A percentile compares a stretch with the other conserved stretches of the same genome.
phyloP scores from a whole-genome alignment of 2,797 vertebrate genomes.

The Acanthurus tractus region DNA sequence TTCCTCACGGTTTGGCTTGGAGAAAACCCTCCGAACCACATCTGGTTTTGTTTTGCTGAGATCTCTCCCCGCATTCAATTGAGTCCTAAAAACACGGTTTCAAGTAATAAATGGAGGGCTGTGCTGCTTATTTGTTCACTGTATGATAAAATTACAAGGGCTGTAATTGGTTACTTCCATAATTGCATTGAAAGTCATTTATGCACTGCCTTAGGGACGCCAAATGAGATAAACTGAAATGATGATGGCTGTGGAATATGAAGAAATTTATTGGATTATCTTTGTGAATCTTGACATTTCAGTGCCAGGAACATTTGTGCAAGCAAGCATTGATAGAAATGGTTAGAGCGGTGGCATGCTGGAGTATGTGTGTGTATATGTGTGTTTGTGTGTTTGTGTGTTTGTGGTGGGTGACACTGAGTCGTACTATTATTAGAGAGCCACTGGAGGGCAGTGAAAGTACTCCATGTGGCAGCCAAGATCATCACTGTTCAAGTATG shows the following conservation, averaged over 20 bases:
- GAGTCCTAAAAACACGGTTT: slow-evolving; percentile 75
- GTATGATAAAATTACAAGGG: slow-evolving; percentile 72
- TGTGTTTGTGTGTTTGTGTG: slow-evolving; percentile 9
- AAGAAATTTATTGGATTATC: slow-evolving; percentile 69
- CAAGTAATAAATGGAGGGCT: slow-evolving; percentile 75
- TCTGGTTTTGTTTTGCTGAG: slow-evolving; percentile 81
- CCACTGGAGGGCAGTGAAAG: slow-evolving; percentile 88
- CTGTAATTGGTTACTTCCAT: slow-evolving; percentile 80
- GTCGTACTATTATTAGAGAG: slow-evolving; percentile 65
- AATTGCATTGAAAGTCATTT: slow-evolving; percentile 74
- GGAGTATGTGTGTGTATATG: slow-evolving; percentile 3
- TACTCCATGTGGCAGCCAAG: slow-evolving; percentile 60
- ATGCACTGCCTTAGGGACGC: slow-evolving; percentile 58
- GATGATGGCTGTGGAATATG: slow-evolving; percentile 64
- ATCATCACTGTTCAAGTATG: slow-evolving; percentile 55
- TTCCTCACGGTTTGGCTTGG: slow-evolving; percentile 78
- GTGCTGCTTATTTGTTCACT: slow-evolving; percentile 74
- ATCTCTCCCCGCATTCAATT: slow-evolving; percentile 67
- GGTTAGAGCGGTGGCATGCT: slow-evolving; percentile 52
- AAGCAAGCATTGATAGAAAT: slow-evolving; percentile 56
- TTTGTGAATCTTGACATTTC: slow-evolving; percentile 67
- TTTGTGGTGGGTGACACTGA: slow-evolving; percentile 18
- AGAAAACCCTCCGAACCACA: slow-evolving; percentile 69
- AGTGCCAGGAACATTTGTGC: slow-evolving; percentile 60
- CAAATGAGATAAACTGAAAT: slow-evolving; percentile 72